Evolutionary conservation across 2,797 vertebrate genomes (phyloP).

Genomic region (Nasua narica): DNA sequence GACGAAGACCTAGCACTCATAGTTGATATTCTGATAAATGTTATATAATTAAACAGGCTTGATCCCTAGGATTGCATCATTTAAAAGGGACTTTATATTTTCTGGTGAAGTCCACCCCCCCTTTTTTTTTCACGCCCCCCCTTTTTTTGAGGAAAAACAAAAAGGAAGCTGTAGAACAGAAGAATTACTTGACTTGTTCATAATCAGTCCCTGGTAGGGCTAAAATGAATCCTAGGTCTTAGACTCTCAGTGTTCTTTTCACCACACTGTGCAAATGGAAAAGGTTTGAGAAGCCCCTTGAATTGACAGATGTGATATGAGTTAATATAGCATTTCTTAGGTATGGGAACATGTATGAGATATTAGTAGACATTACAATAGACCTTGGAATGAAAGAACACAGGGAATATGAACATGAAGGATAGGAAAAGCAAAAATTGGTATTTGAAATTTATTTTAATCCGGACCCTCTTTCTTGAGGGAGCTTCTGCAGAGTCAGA

Average conservation of each 20-base stretch:
- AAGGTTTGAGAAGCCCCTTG: neutral
- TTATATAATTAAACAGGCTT: neutral
- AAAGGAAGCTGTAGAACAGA: neutral
- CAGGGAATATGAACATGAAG: neutral
- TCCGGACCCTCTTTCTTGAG: neutral
- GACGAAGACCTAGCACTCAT: neutral
- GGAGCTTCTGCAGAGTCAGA: neutral
- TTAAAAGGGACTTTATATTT: neutral
- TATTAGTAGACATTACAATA: neutral
- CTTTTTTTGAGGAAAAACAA: neutral
- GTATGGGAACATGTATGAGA: neutral
- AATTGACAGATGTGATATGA: neutral
- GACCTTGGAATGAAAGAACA: neutral
- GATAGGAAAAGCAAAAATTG: neutral
- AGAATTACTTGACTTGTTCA: neutral
- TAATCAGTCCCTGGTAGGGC: neutral
- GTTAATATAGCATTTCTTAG: neutral
- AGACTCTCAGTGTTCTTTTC: neutral
- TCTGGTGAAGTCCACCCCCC: neutral
- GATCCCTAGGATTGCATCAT: neutral
- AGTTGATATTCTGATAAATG: neutral
- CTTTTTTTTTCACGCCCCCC: no score
- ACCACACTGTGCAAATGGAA: neutral
- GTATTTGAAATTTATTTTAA: neutral
- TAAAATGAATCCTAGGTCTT: neutral